Evolutionary conservation across 2,797 vertebrate species (phyloP).

Genomic region (Dallia pectoralis): DNA sequence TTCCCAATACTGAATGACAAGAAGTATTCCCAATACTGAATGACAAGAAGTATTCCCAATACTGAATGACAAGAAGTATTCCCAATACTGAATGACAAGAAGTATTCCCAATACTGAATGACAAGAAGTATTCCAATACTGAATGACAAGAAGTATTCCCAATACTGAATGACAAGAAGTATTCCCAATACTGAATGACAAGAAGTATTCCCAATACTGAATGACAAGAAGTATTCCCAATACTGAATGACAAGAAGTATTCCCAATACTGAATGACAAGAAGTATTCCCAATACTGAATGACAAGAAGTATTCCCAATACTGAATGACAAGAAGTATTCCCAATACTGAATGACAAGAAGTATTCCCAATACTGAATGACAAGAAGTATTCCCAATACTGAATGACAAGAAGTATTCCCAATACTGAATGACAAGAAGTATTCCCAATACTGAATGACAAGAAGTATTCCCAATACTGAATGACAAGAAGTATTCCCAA

Average conservation of each 20-base stretch:
- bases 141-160: slow-evolving; percentile 95
- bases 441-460: slow-evolving; percentile 89
- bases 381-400: slow-evolving; percentile 97
- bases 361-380: slow-evolving; percentile 89
- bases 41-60: slow-evolving; percentile 92
- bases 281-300: slow-evolving; percentile 93
- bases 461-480: slow-evolving; percentile 97
- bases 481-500: slow-evolving; percentile 89
- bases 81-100: slow-evolving; percentile 91
- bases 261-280: slow-evolving; percentile 90
- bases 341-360: slow-evolving; percentile 92
- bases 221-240: slow-evolving; percentile 89
- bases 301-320: slow-evolving; percentile 94
- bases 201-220: slow-evolving; percentile 97
- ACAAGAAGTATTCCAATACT: no score
- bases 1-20: slow-evolving; percentile 89
- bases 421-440: slow-evolving; percentile 93
- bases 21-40: slow-evolving; percentile 95
- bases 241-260: slow-evolving; percentile 92
- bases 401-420: slow-evolving; percentile 89
- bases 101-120: slow-evolving; percentile 91
- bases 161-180: slow-evolving; percentile 93
- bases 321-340: slow-evolving; percentile 91
- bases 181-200: slow-evolving; percentile 89
- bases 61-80: slow-evolving; percentile 91